These are phyloP conservation scores for Porphyrio hochstetteri DNA, from an alignment of 2,113 vertebrate genomes.

Conservation along the genomic window DNA sequence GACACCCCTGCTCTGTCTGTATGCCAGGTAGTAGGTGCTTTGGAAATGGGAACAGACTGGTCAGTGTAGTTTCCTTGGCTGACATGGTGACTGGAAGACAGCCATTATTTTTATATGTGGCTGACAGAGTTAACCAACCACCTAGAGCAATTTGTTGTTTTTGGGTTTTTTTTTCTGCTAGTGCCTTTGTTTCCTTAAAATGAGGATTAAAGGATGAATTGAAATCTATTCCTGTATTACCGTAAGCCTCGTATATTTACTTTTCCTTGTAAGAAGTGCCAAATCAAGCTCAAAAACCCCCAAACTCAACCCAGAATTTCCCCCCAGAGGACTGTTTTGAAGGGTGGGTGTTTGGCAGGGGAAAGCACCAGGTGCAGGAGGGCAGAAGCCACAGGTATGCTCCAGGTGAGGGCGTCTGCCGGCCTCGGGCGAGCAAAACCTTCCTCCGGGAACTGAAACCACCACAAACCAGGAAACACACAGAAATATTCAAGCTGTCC, in stretches of 20 bases:
- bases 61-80: not conserved
- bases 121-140: not conserved
- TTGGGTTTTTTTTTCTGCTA: not conserved
- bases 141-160: not conserved
- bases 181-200: not conserved
- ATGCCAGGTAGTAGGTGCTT: not conserved
- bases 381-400: not conserved
- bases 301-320: too few relatives aligned
- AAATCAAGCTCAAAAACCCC: not conserved
- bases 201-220: not conserved
- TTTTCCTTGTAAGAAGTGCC: not conserved
- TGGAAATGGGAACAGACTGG: not conserved
- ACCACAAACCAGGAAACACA: slow-evolving; percentile 70
- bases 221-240: not conserved
- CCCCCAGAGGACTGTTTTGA: not conserved
- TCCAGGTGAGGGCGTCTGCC: not conserved
- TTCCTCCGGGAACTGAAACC: not conserved
- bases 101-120: not conserved
- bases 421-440: not conserved
- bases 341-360: fast-evolving
- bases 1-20: not conserved
- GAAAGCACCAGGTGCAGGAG: not conserved
- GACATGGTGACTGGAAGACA: not conserved
- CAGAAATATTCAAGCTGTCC: slow-evolving; percentile 44
- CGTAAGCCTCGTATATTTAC: not conserved